phyloP scores from a whole-genome alignment of 1,140 invertebrate genomes.

The Octopus bimaculoides region DNA sequence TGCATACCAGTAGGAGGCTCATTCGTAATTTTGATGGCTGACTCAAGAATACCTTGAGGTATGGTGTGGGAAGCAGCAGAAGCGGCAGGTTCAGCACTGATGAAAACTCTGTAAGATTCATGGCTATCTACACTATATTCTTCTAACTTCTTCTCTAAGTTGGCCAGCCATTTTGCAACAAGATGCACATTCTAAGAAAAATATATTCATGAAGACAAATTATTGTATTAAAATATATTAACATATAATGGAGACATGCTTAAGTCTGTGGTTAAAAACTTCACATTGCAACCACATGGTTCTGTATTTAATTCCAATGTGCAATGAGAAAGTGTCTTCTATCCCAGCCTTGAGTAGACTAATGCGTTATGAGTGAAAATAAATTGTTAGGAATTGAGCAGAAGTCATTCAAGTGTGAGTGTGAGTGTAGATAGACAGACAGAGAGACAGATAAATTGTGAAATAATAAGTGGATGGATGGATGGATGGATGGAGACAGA shows the following conservation, averaged over 20 bases:
- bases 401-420: too few relatives aligned
- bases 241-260: background rate
- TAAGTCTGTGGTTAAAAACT: background rate
- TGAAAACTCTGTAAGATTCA: conserved; percentile 80
- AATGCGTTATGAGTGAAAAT: too few relatives aligned
- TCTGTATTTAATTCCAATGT: background rate
- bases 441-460: too few relatives aligned
- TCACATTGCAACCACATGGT: background rate
- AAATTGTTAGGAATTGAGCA: too few relatives aligned
- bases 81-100: conserved; percentile 89
- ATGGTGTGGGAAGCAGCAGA: conserved; percentile 85
- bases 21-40: conserved; percentile 95
- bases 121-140: conserved; percentile 69
- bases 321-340: too few relatives aligned
- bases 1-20: conserved; percentile 95
- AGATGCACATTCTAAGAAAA: conserved; percentile 85
- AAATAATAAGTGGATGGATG: too few relatives aligned
- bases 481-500: too few relatives aligned
- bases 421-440: too few relatives aligned
- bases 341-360: too few relatives aligned
- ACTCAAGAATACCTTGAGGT: conserved; percentile 89
- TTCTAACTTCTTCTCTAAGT: conserved; percentile 89
- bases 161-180: conserved; percentile 88
- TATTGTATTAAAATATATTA: background rate
- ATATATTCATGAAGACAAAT: background rate